phyloP scores from a whole-genome alignment of 2,888 invertebrate species.

The Drosophila birchii region DNA sequence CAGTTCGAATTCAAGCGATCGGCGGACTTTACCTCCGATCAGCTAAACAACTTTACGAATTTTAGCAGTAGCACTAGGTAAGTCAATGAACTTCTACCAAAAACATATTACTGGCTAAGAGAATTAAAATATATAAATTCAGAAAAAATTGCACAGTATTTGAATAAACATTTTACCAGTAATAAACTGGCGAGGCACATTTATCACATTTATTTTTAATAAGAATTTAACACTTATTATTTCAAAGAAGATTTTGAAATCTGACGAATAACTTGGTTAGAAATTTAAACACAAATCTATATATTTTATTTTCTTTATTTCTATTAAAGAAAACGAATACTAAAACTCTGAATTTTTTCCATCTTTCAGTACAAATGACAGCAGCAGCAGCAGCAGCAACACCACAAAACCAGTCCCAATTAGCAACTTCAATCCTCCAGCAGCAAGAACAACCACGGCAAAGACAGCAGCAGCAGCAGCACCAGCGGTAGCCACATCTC shows the following conservation, averaged over 20 bases:
- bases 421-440: slow-evolving; percentile 20
- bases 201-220: no score
- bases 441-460: slow-evolving; percentile 22
- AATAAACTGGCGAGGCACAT: no score
- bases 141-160: no score
- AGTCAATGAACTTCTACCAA: not conserved
- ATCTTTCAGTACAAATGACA: slow-evolving; percentile 55
- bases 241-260: no score
- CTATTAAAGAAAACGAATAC: not conserved
- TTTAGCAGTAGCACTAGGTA: slow-evolving; percentile 66
- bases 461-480: not conserved
- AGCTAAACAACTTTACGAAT: slow-evolving; percentile 75
- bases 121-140: no score
- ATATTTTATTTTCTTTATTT: no score
- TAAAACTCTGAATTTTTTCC: not conserved
- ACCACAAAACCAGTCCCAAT: slow-evolving; percentile 28
- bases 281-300: no score
- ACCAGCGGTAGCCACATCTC: not conserved
- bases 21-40: slow-evolving; percentile 55
- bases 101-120: not conserved
- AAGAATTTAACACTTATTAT: no score
- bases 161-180: no score
- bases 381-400: slow-evolving; percentile 33
- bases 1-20: slow-evolving; percentile 67
- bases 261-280: no score